A percentile compares a stretch with the other conserved stretches of the same genome.
phyloP scores from a whole-genome alignment of 2,797 vertebrate species.

The Tenualosa ilisha region DNA sequence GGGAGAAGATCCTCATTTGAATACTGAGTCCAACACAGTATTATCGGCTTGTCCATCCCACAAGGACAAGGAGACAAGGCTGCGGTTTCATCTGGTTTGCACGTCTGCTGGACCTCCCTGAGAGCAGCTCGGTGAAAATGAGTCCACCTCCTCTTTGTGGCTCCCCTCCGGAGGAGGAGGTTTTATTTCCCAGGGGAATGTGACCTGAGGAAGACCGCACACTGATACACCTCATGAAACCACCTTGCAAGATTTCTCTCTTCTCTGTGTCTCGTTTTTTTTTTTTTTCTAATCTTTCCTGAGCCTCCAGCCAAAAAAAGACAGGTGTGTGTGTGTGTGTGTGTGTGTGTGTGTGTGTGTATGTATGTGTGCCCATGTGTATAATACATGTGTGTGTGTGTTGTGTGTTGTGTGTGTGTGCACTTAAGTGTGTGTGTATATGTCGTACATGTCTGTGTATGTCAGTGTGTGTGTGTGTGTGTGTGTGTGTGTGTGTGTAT shows the following conservation, averaged over 20 bases:
- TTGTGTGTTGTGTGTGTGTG: background rate
- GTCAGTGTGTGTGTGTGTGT: conserved; percentile 22
- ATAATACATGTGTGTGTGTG: background rate
- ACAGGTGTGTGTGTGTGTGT: background rate
- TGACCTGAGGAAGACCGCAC: background rate
- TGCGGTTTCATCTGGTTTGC: background rate
- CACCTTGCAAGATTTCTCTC: background rate
- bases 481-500: background rate
- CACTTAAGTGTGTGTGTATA: background rate
- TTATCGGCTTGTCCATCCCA: background rate
- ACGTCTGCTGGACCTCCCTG: background rate
- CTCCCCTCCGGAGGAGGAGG: background rate
- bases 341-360: conserved; percentile 25
- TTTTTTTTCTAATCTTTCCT: background rate
- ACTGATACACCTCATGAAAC: background rate
- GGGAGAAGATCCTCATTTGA: background rate
- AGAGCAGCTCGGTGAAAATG: background rate
- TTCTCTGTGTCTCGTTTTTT: background rate
- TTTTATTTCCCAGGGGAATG: background rate
- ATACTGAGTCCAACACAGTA: background rate
- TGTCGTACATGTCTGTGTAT: background rate
- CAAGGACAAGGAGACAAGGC: background rate
- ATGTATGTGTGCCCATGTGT: background rate
- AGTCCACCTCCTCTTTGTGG: background rate
- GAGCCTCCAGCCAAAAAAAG: background rate